These are phyloP conservation scores for Monomorium pharaonis DNA, from an alignment of 1,140 invertebrate species.

Conservation along the genomic window DNA sequence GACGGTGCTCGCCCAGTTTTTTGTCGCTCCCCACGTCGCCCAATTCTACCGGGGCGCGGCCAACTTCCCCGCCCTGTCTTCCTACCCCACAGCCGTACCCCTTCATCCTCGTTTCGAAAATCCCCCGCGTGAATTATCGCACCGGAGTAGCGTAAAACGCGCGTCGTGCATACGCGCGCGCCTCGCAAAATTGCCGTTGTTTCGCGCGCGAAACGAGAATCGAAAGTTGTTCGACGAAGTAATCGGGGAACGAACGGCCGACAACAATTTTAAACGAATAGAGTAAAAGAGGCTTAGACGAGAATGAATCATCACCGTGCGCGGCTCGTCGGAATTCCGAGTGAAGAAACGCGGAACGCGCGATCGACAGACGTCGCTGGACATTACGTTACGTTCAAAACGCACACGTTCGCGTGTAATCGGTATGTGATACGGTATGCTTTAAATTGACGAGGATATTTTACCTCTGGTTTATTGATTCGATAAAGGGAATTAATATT, in stretches of 20 bases:
- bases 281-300: neutral
- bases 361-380: conserved; percentile 7
- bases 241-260: neutral
- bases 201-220: neutral
- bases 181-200: conserved; percentile 3
- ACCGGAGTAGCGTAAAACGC: neutral
- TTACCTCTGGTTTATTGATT: conserved; percentile 41
- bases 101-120: conserved; percentile 50
- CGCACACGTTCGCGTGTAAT: neutral
- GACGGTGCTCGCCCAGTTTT: conserved; percentile 54
- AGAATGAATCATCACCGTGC: neutral
- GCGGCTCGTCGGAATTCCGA: neutral
- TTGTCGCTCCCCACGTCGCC: neutral
- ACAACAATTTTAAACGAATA: neutral
- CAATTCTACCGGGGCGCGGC: conserved; percentile 1
- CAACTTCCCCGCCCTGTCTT: conserved; percentile 41
- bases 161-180: neutral
- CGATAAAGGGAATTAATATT: conserved; percentile 44
- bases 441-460: conserved; percentile 47
- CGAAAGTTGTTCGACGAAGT: neutral
- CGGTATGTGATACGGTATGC: neutral
- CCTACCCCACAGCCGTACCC: neutral
- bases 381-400: neutral
- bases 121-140: conserved; percentile 50
- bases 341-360: neutral